Evolutionary conservation across 2,113 vertebrate genomes (phyloP).

Genomic region (Pygathrix nemaeus): DNA sequence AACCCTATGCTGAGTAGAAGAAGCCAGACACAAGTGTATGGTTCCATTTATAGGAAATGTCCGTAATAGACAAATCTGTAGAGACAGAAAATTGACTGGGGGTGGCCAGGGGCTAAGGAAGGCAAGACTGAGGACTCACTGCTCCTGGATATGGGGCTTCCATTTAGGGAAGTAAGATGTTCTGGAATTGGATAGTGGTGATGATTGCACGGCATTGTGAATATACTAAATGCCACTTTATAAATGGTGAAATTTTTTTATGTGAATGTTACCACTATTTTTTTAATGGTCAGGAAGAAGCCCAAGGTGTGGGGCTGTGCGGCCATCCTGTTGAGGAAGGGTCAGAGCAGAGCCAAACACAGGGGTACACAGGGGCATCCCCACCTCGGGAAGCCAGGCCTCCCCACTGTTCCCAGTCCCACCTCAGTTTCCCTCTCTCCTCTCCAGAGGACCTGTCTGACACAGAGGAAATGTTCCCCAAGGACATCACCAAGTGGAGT

Average conservation of each 20-base stretch:
- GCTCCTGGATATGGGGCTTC: background rate
- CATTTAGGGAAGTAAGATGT: accelerated
- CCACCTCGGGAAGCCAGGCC: background rate
- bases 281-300: background rate
- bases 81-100: accelerated
- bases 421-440: background rate
- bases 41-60: background rate
- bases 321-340: accelerated
- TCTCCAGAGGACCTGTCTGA: conserved; percentile 93
- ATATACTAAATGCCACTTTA: background rate
- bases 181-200: background rate
- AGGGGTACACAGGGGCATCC: background rate
- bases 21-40: background rate
- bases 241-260: background rate
- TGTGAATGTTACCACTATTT: background rate
- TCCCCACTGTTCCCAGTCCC: accelerated
- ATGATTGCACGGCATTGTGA: background rate
- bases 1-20: accelerated
- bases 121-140: background rate
- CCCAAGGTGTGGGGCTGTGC: background rate
- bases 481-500: conserved; percentile 96
- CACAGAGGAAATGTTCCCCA: conserved; percentile 91
- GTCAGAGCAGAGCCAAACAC: background rate
- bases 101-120: background rate
- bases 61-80: background rate